Evolutionary conservation across 2,888 invertebrate genomes (phyloP).

Genomic region (Hedychridium roseum): DNA sequence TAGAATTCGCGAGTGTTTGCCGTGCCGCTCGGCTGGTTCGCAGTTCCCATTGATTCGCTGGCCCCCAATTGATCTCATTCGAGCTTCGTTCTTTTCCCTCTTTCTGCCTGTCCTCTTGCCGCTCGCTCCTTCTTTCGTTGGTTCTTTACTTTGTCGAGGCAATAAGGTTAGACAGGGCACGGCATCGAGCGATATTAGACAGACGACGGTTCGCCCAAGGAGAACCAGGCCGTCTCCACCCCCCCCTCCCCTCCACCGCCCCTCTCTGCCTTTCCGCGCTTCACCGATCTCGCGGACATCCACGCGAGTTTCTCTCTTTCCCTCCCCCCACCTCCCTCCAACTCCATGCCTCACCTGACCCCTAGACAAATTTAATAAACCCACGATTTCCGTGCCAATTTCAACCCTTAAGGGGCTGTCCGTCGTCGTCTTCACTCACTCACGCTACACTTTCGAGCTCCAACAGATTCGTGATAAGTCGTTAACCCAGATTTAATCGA

Average conservation of each 20-base stretch:
- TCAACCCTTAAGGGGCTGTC: constrained; percentile 42
- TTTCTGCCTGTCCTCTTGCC: constrained; percentile 38
- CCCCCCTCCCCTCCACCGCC: constrained; percentile 27
- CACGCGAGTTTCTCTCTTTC: too few relatives aligned
- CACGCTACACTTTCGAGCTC: too few relatives aligned
- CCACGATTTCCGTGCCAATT: constrained; percentile 58
- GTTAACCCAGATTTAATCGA: too few relatives aligned
- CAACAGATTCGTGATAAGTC: too few relatives aligned
- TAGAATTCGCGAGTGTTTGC: neutral
- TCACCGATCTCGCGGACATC: too few relatives aligned
- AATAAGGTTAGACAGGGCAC: constrained; percentile 56
- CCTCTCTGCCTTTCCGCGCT: too few relatives aligned
- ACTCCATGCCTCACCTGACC: constrained; percentile 37
- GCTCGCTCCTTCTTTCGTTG: constrained; percentile 41
- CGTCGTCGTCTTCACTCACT: constrained; percentile 29
- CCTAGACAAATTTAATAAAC: constrained; percentile 63
- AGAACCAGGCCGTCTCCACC: neutral
- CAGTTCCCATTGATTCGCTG: too few relatives aligned
- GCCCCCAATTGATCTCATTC: constrained; percentile 52
- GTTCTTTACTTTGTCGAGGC: constrained; percentile 54
- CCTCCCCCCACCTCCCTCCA: constrained; percentile 10
- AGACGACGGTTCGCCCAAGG: constrained; percentile 30
- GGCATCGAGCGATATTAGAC: constrained; percentile 54
- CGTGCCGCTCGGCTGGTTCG: constrained; percentile 30
- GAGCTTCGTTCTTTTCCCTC: too few relatives aligned